A percentile compares a stretch with the other conserved stretches of the same genome.
Conservation (phyloP, 92 coral and sea anemone species). For the Palythoa heliodiscus region DNA sequence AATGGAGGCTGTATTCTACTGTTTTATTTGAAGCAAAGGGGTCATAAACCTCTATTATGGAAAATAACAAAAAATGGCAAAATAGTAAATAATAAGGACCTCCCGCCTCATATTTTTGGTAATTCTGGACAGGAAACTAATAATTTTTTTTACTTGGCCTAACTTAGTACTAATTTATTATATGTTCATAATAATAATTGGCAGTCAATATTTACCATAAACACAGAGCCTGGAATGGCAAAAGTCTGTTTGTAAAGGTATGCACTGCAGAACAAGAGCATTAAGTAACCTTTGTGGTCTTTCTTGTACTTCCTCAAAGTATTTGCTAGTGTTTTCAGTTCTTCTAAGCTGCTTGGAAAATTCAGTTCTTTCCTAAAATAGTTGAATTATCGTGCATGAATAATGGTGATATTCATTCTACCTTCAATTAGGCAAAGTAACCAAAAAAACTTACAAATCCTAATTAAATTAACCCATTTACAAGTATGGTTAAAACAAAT, state of each 20-base stretch:
- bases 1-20: too few species aligned
- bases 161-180: too few species aligned
- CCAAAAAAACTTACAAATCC: background rate
- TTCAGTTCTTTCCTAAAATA: constrained; percentile 58
- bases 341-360: constrained; percentile 90
- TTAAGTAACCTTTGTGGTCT: constrained; percentile 78
- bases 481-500: too few species aligned
- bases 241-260: constrained; percentile 95
- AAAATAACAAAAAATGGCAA: too few species aligned
- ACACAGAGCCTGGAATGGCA: constrained; percentile 98
- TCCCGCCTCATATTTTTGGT: too few species aligned
- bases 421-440: background rate
- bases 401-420: background rate
- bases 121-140: too few species aligned
- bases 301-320: constrained; percentile 73
- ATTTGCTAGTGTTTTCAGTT: constrained; percentile 75
- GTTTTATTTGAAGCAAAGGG: too few species aligned
- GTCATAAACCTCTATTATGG: too few species aligned
- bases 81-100: too few species aligned
- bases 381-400: background rate
- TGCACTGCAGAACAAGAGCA: constrained; percentile 89
- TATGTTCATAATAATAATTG: too few species aligned
- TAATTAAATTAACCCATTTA: too few species aligned
- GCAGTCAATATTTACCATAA: constrained; percentile 71
- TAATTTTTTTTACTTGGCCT: too few species aligned